Conservation (phyloP, 2,113 vertebrate genomes). For the Eulemur macaco region DNA sequence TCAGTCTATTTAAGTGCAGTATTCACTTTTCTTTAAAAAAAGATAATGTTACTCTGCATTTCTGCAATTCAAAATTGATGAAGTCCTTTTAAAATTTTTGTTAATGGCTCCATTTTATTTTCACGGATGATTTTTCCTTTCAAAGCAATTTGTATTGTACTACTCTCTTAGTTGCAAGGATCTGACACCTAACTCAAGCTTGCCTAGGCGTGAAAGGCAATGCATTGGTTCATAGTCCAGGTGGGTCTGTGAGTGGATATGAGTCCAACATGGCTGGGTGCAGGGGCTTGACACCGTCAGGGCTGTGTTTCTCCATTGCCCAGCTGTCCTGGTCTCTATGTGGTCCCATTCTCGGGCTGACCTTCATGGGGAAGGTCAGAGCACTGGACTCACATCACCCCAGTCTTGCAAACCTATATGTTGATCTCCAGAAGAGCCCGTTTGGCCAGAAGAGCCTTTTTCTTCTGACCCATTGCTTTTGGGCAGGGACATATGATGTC, state of each 20-base stretch:
- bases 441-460: background rate
- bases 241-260: accelerated
- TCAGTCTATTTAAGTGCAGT: background rate
- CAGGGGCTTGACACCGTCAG: accelerated
- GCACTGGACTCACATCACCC: background rate
- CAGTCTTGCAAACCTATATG: accelerated
- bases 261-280: background rate
- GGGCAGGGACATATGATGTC: background rate
- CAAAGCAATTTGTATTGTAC: background rate
- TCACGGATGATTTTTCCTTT: background rate
- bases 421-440: background rate
- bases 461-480: background rate
- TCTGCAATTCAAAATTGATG: background rate
- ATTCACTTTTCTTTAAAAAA: background rate
- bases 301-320: background rate
- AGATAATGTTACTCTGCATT: background rate
- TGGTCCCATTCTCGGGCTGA: background rate
- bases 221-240: background rate
- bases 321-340: background rate
- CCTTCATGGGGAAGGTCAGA: background rate
- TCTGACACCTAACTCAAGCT: background rate
- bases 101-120: background rate
- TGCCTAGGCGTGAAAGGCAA: background rate
- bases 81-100: background rate
- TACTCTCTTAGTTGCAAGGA: background rate